Base-by-base conservation (phyloP, 1,140 invertebrate species). In the Aleiodes sp. region DNA sequence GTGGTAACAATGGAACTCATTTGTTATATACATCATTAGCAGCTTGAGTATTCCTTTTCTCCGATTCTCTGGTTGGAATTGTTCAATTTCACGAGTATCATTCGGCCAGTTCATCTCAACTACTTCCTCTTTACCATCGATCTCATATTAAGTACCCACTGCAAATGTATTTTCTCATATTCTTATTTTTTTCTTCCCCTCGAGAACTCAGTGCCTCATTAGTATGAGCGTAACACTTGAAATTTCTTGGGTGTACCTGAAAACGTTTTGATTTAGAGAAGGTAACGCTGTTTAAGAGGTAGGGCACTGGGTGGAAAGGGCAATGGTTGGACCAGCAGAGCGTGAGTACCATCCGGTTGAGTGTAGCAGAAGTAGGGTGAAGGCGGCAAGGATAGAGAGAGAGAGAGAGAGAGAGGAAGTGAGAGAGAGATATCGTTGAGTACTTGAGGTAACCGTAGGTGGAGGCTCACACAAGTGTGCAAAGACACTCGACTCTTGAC, bases 221-320 rank as follows among this genome's bases (percentile, higher is more conserved):
- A 79, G 82, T 78, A 81, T 83, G 79, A 77, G 75, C 73, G 75
- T 70, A 80, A 73, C 70, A 74, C 73, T 73, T 71, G 76, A 77
- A 76, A 82, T 82, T 82, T 82, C 79, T 82, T 78, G 79, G 75
- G 75, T 41, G 70, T 76, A 76, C 69, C 6, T 37, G 35, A 41
- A 33, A 52, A 21, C 46, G 56, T 70, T 70, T 70, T 70, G 69
- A 70, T 70, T 70, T 70, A 70, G 69, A 14, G 21, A 43, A 21
- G 26, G 35, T n/a, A n/a, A n/a, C n/a, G 24, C 37, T 14, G 37
- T 43, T 19, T 24, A 46, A 66, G 33, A 46, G 43, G 31, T 31
- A 41, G n/a, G n/a, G n/a, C 19, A 12, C 16, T 21, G 10, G 26
- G 46, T 52, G 21, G 46, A 24, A 52, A 24, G 41, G 41, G 41